Conservation (phyloP, 1,140 invertebrate species). For the Laupala kohalensis region DNA sequence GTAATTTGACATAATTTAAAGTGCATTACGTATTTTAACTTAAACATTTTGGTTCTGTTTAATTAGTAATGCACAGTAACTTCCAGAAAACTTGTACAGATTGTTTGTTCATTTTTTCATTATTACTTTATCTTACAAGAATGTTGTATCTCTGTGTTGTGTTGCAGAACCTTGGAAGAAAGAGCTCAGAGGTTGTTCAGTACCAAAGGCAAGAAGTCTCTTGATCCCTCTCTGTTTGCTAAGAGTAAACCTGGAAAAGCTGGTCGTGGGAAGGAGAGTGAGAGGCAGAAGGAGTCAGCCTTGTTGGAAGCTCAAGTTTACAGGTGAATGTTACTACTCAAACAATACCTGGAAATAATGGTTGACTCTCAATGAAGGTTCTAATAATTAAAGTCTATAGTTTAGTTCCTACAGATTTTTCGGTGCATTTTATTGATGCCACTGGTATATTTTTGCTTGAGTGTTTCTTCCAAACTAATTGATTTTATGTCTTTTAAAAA, state of each 20-base stretch:
- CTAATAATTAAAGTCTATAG: too few relatives aligned
- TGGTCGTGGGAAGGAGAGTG: slow-evolving; percentile 47
- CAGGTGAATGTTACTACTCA: slow-evolving; percentile 29
- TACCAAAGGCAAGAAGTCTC: slow-evolving; percentile 84
- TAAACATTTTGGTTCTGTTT: not conserved
- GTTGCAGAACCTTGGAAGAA: slow-evolving; percentile 76
- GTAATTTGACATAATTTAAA: too few relatives aligned
- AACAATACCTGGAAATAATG: not conserved
- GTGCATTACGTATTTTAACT: not conserved
- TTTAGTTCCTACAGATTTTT: too few relatives aligned
- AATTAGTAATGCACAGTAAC: not conserved
- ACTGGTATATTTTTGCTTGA: too few relatives aligned
- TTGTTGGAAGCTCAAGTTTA: slow-evolving; percentile 81
- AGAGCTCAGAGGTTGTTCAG: slow-evolving; percentile 87
- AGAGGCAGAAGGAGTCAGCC: slow-evolving; percentile 70
- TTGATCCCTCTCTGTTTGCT: slow-evolving; percentile 82
- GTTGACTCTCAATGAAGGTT: not conserved
- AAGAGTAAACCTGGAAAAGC: slow-evolving; percentile 60
- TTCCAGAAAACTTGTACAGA: not conserved
- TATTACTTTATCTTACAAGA: not conserved
- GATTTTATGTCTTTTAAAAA: too few relatives aligned
- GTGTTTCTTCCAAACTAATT: too few relatives aligned
- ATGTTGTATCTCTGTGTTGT: not conserved
- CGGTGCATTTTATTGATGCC: too few relatives aligned
- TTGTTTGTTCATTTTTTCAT: not conserved